These are phyloP conservation scores for Bothrops jararaca DNA, from an alignment of 2,113 vertebrate species.

Conservation along the genomic window DNA sequence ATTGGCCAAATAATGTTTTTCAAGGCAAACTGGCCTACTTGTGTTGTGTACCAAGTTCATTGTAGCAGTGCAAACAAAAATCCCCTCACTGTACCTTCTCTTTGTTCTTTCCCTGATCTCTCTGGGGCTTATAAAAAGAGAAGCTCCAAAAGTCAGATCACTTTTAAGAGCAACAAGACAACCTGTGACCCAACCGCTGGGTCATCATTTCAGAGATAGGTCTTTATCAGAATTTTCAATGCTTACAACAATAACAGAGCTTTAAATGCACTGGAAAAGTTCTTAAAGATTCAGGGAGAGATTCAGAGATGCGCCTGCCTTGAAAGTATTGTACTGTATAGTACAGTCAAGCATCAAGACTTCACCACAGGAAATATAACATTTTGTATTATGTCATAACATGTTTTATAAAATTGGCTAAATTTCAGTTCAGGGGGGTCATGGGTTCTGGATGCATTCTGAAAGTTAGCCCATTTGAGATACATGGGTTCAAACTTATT, in stretches of 20 bases:
- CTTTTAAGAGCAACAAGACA: not conserved
- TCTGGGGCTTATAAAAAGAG: not conserved
- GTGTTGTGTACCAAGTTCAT: not conserved
- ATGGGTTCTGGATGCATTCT: too few relatives aligned
- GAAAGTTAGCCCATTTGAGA: too few relatives aligned
- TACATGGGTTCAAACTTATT: too few relatives aligned
- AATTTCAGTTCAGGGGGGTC: too few relatives aligned
- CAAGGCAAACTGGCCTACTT: not conserved
- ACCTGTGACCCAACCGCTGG: not conserved
- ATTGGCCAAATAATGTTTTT: not conserved
- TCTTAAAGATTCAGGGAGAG: not conserved
- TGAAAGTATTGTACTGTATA: not conserved
- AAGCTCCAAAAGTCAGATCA: not conserved
- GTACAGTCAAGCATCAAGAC: too few relatives aligned
- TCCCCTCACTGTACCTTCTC: not conserved
- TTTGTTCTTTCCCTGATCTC: not conserved
- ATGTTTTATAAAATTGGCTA: too few relatives aligned
- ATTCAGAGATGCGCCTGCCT: not conserved
- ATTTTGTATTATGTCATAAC: too few relatives aligned
- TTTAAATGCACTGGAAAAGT: not conserved
- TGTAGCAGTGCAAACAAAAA: not conserved
- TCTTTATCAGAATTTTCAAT: not conserved
- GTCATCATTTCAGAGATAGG: not conserved
- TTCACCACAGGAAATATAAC: too few relatives aligned
- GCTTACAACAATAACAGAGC: not conserved